Conservation (phyloP, 2,888 invertebrate genomes). For the Pristionchus exspectatus region DNA sequence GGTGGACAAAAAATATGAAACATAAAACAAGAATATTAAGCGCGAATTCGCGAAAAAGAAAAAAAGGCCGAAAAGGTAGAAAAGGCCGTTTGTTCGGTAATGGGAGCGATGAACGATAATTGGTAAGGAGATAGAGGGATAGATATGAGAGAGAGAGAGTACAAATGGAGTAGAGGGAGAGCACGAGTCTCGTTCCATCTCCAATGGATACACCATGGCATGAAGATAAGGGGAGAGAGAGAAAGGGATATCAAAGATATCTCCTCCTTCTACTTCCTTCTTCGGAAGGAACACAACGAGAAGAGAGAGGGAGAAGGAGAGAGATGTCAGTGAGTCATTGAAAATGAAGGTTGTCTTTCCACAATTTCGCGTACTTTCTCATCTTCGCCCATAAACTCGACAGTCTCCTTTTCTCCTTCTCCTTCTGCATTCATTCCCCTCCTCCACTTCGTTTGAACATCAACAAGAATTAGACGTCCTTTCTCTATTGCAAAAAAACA, state of each 20-base stretch:
- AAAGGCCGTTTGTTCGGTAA: too few species aligned
- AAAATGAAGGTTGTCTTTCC: not conserved
- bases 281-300: not conserved
- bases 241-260: not conserved
- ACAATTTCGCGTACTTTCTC: constrained; percentile 8
- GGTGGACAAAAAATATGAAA: too few species aligned
- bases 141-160: not conserved
- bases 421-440: not conserved
- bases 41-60: too few species aligned
- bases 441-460: constrained; percentile 20
- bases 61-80: too few species aligned
- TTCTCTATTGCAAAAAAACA: not conserved
- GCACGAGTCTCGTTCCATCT: not conserved
- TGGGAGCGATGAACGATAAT: too few species aligned
- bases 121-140: not conserved
- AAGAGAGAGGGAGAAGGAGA: not conserved
- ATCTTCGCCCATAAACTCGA: not conserved
- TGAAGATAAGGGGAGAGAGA: not conserved
- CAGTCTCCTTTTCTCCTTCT: too few species aligned
- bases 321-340: not conserved
- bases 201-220: not conserved
- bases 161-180: not conserved
- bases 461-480: constrained; percentile 15
- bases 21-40: too few species aligned
- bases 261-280: not conserved